These are phyloP conservation scores for Ericerus pela DNA, from an alignment of 1,140 invertebrate species.

Conservation along the genomic window DNA sequence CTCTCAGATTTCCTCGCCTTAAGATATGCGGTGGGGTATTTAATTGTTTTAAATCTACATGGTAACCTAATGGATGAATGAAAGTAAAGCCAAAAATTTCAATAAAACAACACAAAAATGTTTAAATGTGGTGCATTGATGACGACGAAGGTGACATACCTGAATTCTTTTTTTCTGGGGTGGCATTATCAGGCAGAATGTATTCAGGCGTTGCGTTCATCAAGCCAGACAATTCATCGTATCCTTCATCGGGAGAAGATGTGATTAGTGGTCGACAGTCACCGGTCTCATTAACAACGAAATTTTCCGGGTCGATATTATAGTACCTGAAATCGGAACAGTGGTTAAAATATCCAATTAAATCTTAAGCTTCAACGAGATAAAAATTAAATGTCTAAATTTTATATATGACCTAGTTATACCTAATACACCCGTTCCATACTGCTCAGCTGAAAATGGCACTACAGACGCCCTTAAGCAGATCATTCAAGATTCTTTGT, in stretches of 20 bases:
- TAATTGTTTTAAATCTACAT: neutral
- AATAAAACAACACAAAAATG: too few relatives aligned
- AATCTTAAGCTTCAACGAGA: too few relatives aligned
- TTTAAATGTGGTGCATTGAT: neutral
- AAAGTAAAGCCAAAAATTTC: too few relatives aligned
- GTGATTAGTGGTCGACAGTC: slow-evolving; percentile 16
- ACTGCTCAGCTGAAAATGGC: too few relatives aligned
- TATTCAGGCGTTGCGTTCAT: neutral
- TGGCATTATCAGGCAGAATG: slow-evolving; percentile 19
- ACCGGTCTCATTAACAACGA: neutral
- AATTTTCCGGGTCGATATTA: slow-evolving; percentile 5
- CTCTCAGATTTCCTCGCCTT: slow-evolving; percentile 29
- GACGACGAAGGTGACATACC: neutral
- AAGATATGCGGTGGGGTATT: slow-evolving; percentile 42
- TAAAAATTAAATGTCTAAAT: too few relatives aligned
- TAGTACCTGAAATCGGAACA: neutral
- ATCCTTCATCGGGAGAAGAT: slow-evolving; percentile 20
- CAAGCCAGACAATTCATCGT: slow-evolving; percentile 19
- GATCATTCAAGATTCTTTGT: too few relatives aligned
- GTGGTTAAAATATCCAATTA: too few relatives aligned
- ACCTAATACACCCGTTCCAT: too few relatives aligned
- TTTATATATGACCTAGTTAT: too few relatives aligned
- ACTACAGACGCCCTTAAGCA: too few relatives aligned
- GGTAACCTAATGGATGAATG: slow-evolving; percentile 3
- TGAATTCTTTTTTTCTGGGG: slow-evolving; percentile 4